Percentiles rank a stretch among this genome's conserved stretches.
Evolutionary conservation across 1,140 invertebrate genomes (phyloP).

Genomic region (Drosophila paulistorum): DNA sequence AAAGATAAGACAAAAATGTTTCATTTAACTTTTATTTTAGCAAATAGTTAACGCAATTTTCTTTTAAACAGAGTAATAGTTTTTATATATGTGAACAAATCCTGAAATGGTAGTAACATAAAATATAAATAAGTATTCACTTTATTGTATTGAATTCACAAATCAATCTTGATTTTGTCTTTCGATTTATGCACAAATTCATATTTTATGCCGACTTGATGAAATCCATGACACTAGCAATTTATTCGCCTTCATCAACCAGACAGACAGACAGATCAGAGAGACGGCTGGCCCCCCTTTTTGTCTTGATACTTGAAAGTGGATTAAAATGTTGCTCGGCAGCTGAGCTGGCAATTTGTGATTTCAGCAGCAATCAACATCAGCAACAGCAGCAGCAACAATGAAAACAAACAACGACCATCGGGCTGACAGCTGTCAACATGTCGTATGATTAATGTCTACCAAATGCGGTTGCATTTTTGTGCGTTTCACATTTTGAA

Average conservation of each 20-base stretch:
- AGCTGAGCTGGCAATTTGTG: constrained; percentile 33
- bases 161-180: constrained; percentile 4
- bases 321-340: constrained; percentile 41
- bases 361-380: constrained; percentile 16
- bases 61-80: too few relatives aligned
- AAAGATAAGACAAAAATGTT: too few relatives aligned
- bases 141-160: background rate
- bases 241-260: constrained; percentile 20
- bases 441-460: constrained; percentile 79
- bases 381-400: constrained; percentile 33
- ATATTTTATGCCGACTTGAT: constrained; percentile 18
- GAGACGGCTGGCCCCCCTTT: background rate
- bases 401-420: constrained; percentile 23
- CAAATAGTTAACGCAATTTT: too few relatives aligned
- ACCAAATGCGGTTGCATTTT: constrained; percentile 68
- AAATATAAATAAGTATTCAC: background rate
- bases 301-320: constrained; percentile 21
- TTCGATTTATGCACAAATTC: background rate
- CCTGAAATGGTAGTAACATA: too few relatives aligned
- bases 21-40: too few relatives aligned
- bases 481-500: constrained; percentile 54
- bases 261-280: too few relatives aligned
- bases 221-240: constrained; percentile 38
- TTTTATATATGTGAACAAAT: too few relatives aligned
- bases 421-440: constrained; percentile 76